Evolutionary conservation across 2,113 vertebrate genomes (phyloP).

Genomic region (Hoplias malabaricus): DNA sequence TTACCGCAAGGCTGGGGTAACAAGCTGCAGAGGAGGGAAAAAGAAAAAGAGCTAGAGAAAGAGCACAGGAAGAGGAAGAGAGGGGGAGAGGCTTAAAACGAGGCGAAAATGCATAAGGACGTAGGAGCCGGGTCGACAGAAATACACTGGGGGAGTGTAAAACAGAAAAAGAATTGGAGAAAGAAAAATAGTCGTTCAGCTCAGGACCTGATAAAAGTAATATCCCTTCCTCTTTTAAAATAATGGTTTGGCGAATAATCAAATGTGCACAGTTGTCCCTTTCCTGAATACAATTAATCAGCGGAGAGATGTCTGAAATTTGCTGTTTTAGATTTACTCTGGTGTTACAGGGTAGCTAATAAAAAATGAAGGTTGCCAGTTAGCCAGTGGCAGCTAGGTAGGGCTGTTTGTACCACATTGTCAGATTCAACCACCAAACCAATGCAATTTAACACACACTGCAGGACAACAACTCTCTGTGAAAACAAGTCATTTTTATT

Average conservation of each 20-base stretch:
- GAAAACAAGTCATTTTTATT: too few species aligned
- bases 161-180: not conserved
- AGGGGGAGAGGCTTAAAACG: not conserved
- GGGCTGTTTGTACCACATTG: too few species aligned
- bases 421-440: too few species aligned
- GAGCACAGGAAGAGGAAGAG: not conserved
- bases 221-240: not conserved
- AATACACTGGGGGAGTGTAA: not conserved
- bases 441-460: too few species aligned
- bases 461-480: too few species aligned
- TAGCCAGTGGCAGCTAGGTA: too few species aligned
- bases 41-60: slow-evolving; percentile 28
- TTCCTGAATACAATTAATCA: not conserved
- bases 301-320: too few species aligned
- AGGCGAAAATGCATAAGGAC: not conserved
- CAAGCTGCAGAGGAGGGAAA: slow-evolving; percentile 54
- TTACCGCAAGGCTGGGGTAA: slow-evolving; percentile 63
- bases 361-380: too few species aligned
- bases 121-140: not conserved
- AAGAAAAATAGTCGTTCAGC: not conserved
- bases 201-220: not conserved
- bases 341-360: too few species aligned
- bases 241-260: not conserved
- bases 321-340: too few species aligned
- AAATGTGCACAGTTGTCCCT: not conserved